Conservation (phyloP, 2,113 vertebrate species). For the Pollimyrus isidori region DNA sequence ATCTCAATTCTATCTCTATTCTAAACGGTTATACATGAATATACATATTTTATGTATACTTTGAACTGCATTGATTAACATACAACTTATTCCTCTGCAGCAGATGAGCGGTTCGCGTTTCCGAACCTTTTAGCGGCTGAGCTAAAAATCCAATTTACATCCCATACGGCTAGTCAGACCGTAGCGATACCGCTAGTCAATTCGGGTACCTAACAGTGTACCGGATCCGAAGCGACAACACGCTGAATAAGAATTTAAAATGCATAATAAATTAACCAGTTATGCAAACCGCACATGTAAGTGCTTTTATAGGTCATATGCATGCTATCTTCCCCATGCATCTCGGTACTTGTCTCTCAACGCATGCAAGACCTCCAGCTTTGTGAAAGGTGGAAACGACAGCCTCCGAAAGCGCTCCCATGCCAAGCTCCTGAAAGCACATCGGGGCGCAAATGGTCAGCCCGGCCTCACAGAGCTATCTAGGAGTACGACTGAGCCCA, state of each 20-base stretch:
- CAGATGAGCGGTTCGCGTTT: not conserved
- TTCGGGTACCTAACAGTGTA: not conserved
- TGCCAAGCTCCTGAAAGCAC: not conserved
- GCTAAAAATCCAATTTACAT: not conserved
- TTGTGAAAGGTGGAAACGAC: not conserved
- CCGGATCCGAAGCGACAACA: not conserved
- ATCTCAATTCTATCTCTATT: not conserved
- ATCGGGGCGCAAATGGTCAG: not conserved
- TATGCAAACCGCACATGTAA: not conserved
- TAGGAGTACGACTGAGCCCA: not conserved
- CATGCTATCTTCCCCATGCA: not conserved
- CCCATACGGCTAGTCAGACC: not conserved
- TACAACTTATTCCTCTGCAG: not conserved
- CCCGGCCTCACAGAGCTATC: not conserved
- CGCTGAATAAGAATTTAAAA: not conserved
- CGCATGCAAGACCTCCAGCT: not conserved
- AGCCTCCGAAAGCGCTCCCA: not conserved
- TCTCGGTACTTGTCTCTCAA: not conserved
- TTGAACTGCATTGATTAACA: not conserved
- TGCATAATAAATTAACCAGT: not conserved
- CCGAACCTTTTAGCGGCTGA: not conserved
- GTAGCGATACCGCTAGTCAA: not conserved
- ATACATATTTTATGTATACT: not conserved
- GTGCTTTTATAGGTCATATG: not conserved
- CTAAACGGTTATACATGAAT: not conserved